Base-by-base conservation (phyloP, 2,888 invertebrate species). In the Lottia scabra region DNA sequence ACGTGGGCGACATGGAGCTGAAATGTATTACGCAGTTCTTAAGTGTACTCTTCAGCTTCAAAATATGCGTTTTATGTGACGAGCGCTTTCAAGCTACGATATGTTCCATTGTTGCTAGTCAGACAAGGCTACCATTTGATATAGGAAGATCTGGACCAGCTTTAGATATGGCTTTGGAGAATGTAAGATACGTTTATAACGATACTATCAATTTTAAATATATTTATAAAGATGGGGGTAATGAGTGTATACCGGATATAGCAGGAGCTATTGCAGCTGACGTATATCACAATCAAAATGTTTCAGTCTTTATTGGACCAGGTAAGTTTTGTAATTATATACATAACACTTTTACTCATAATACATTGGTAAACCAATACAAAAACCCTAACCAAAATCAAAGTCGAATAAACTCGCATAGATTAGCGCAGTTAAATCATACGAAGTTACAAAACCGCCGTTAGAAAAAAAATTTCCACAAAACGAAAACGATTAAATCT, bases 261-360 rank as follows among this genome's bases (percentile, higher is more conserved):
- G 63, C 67, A 19, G 71, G 71, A 23, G 43, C 43, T 15, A 66
- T 48, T 5, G 71, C 67, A 26, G 45, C 71, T n/a, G 45, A 62
- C 5, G 38, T 71, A 10, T 67, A 63, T 63, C 38, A 63, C 45
- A 43, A 62, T 8, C 30, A 63, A 13, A 44, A 56, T 6, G 44
- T 66, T 15, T 44, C 71, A 15, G 71, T 64, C 15, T 71, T 71
- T 62, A 71, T 71, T 67, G 71, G 71, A 5, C 71, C 71, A 10
- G 71, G 71, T 71, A 56, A 63, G 71, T 43, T 3, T 3, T 44
- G 10, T 8, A 65, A 4, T n/a, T 1, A 43, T 16, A 38, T 6
- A n/a, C n/a, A n/a, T 19, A 16, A 26, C 26, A 63, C 30, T 13
- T 15, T 8, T 63, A n/a, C 10, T n/a, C 10, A 30, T 30, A 30